Conservation (phyloP, 2,888 invertebrate genomes). For the Caenorhabditis panamensis region DNA sequence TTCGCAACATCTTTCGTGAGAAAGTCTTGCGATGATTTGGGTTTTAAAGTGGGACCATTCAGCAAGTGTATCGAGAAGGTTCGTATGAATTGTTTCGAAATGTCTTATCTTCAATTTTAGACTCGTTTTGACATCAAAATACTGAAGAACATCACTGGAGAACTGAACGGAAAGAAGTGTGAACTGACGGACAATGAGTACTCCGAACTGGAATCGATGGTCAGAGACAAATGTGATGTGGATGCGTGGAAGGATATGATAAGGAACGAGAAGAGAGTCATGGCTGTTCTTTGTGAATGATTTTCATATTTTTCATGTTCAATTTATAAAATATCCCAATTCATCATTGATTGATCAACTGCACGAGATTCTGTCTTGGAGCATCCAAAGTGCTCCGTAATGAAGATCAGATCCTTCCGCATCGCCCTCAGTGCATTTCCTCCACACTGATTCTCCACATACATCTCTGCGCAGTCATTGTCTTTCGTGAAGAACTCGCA, state of each 20-base stretch:
- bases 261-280: constrained; percentile 22
- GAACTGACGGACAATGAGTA: constrained; percentile 18
- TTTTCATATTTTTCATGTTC: background rate
- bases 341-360: background rate
- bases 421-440: constrained; percentile 1
- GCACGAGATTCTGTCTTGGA: background rate
- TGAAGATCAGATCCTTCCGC: constrained; percentile 18
- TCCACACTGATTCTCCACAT: constrained; percentile 39
- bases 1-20: constrained; percentile 28
- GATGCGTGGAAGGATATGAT: constrained; percentile 16
- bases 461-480: constrained; percentile 32
- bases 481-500: constrained; percentile 36
- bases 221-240: constrained; percentile 17
- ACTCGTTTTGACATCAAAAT: constrained; percentile 20
- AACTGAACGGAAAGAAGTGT: constrained; percentile 2
- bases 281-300: background rate
- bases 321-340: background rate
- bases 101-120: background rate
- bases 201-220: constrained; percentile 24
- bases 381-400: constrained; percentile 29
- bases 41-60: constrained; percentile 38
- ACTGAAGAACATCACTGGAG: constrained; percentile 17
- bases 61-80: constrained; percentile 35
- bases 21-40: constrained; percentile 32
- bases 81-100: background rate